These are phyloP conservation scores for Acronicta alni DNA, from an alignment of 2,888 invertebrate species.

Conservation along the genomic window DNA sequence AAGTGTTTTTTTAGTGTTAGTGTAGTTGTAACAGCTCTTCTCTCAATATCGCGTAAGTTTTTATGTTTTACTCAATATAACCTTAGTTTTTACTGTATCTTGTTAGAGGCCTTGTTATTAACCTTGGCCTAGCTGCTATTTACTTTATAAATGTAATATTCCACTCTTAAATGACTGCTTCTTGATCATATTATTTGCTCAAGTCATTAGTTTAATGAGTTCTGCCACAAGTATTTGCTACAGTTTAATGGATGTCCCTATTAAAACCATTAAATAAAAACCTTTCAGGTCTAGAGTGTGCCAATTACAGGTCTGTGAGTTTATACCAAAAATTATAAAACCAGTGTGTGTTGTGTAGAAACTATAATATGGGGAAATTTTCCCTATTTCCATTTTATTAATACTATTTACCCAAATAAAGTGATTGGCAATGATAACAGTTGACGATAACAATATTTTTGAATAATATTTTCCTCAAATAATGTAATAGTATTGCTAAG, in stretches of 20 bases:
- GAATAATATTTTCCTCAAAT: not conserved
- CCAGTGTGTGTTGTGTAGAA: not conserved
- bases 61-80: conserved; percentile 42
- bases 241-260: not conserved
- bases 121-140: conserved; percentile 47
- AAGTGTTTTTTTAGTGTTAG: conserved; percentile 57
- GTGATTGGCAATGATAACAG: not conserved
- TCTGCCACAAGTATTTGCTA: conserved; percentile 11
- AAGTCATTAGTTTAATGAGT: conserved; percentile 12
- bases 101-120: conserved; percentile 38
- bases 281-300: not conserved
- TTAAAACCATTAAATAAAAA: not conserved
- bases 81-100: conserved; percentile 55
- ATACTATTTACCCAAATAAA: too few species aligned
- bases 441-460: not conserved
- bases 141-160: conserved; percentile 24
- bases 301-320: too few species aligned
- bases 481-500: too few species aligned
- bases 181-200: conserved; percentile 23
- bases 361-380: not conserved
- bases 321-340: not conserved
- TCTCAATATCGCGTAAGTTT: conserved; percentile 57
- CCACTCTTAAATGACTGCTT: conserved; percentile 12
- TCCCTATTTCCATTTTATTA: not conserved
- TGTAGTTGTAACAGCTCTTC: conserved; percentile 41